Conservation (phyloP, 1,140 invertebrate genomes). For the Papilio polyxenes region DNA sequence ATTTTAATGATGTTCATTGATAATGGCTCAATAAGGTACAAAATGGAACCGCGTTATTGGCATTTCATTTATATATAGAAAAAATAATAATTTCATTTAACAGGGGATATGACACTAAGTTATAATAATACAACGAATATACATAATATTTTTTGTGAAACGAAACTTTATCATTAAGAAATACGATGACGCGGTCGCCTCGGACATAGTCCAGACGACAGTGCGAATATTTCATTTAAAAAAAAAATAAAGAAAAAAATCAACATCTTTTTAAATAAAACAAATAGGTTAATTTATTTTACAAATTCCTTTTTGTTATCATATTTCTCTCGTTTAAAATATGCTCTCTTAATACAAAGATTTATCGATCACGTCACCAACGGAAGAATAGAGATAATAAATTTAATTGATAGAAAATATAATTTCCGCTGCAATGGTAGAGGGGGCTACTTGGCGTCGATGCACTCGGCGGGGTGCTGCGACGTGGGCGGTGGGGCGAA, state of each 20-base stretch:
- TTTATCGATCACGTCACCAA: constrained; percentile 78
- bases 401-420: constrained; percentile 61
- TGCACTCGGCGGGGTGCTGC: constrained; percentile 73
- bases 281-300: constrained; percentile 81
- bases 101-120: constrained; percentile 69
- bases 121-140: constrained; percentile 74
- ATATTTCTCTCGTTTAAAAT: constrained; percentile 80
- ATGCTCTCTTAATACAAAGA: constrained; percentile 79
- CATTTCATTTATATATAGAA: constrained; percentile 76
- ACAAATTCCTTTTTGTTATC: constrained; percentile 80
- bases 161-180: constrained; percentile 55
- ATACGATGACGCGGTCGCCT: constrained; percentile 58
- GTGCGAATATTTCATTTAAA: constrained; percentile 33
- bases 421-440: constrained; percentile 49
- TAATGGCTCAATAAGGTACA: constrained; percentile 76
- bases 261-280: constrained; percentile 76
- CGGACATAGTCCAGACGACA: constrained; percentile 45
- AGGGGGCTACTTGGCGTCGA: constrained; percentile 77
- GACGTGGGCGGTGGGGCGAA: constrained; percentile 69
- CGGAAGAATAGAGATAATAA: constrained; percentile 61
- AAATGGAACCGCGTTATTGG: constrained; percentile 70
- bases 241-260: constrained; percentile 59
- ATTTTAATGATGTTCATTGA: constrained; percentile 72
- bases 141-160: constrained; percentile 65
- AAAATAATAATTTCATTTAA: constrained; percentile 72